These are phyloP conservation scores for Cynoglossus semilaevis DNA, from an alignment of 2,113 vertebrate species.

Conservation along the genomic window DNA sequence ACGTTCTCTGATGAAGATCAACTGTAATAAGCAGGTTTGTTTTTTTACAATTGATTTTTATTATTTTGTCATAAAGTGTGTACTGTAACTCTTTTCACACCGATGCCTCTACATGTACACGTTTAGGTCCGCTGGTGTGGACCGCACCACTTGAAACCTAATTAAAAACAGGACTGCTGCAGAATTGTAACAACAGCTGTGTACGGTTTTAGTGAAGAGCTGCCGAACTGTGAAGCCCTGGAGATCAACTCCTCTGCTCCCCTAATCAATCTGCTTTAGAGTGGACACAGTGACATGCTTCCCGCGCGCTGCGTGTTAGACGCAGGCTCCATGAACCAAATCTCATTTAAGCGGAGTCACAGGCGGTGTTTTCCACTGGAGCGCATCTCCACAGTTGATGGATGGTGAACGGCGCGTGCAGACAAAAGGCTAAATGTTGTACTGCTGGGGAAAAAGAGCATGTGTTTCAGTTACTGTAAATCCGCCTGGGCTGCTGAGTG, in stretches of 20 bases:
- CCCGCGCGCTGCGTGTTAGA: slow-evolving; percentile 30
- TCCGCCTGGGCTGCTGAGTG: slow-evolving; percentile 27
- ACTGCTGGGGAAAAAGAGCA: slow-evolving; percentile 9
- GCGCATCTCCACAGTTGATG: slow-evolving; percentile 22
- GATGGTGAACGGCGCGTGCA: slow-evolving; percentile 20
- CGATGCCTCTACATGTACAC: neutral
- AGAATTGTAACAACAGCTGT: slow-evolving; percentile 16
- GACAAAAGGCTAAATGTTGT: slow-evolving; percentile 22
- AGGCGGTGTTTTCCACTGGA: slow-evolving; percentile 20
- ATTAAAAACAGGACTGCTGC: slow-evolving; percentile 10
- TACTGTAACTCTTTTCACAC: too few species aligned
- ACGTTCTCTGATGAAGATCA: too few species aligned
- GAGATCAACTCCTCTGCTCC: slow-evolving; percentile 32
- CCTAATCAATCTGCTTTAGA: slow-evolving; percentile 54
- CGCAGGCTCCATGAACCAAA: slow-evolving; percentile 36
- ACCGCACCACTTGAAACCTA: slow-evolving; percentile 5
- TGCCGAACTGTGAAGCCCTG: slow-evolving; percentile 26
- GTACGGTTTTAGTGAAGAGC: slow-evolving; percentile 21
- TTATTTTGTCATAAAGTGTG: too few species aligned
- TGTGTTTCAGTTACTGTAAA: slow-evolving; percentile 54
- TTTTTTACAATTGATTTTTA: too few species aligned
- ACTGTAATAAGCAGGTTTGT: too few species aligned
- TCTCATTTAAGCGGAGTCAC: slow-evolving; percentile 34
- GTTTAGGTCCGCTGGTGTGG: neutral
- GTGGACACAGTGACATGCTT: slow-evolving; percentile 31